Evolutionary conservation across 2,113 vertebrate genomes (phyloP), one percentile per base, ranked within the genome.

Genomic region (Equus przewalskii): DNA sequence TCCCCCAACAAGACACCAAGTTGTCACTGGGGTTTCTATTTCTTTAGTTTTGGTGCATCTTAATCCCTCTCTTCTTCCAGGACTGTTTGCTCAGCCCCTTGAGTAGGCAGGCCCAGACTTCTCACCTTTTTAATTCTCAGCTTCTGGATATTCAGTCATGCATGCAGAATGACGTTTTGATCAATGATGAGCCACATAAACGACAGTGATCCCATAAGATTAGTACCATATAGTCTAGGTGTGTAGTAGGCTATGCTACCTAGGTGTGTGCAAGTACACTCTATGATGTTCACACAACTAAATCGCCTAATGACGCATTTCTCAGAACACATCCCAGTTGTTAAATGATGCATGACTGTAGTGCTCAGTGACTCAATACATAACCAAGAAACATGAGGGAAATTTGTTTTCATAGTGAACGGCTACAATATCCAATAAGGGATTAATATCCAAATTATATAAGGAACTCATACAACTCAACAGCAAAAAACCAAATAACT

Each of bases 1-100:
- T 24, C 33, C 3, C 10, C 21, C 4, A 0, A 13, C 60, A 65
- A 0, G 1, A 79, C 28, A 15, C 15, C 24, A 58, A 69, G 49
- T 46, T 46, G 1, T 87, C 36, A 56, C 41, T 24, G 9, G 28
- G 26, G 83, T 19, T 49, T 58, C 67, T 51, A 15, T 62, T 26
- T n/a, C 69, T 76, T 65, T 33, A 64, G 13, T 49, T 58, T 87
- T 18, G 33, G 30, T 28, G n/a, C 51, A 70, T 49, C 41, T 60
- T 46, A 60, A 67, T 78, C 15, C 33, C 19, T 84, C 30, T 69
- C 49, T 67, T 69, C 36, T 78, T 79, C 92, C 21, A 1, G 28
- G 28, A 49, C 30, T 64, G 5, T 65, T 41, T 67, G 58, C 82
- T 41, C 49, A 70, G 62, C 30, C 51, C 26, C 64, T 79, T 49